A percentile compares a stretch with the other conserved stretches of the same genome.
Evolutionary conservation across 2,113 vertebrate genomes (phyloP).

Genomic region (Channa argus): DNA sequence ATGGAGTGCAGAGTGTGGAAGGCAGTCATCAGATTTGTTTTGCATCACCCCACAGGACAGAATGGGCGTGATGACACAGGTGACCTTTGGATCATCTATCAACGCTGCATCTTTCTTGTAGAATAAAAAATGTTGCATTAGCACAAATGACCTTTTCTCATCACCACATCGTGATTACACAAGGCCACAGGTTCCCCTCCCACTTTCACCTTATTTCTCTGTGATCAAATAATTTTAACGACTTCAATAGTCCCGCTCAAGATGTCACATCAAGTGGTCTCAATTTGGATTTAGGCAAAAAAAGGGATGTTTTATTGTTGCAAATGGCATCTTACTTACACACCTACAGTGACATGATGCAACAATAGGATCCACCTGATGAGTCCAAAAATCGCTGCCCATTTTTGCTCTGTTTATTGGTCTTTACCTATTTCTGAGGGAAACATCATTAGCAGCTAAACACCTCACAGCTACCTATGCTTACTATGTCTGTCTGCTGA

Average conservation of each 20-base stretch:
- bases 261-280: conserved; percentile 32
- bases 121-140: conserved; percentile 72
- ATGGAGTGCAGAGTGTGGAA: conserved; percentile 33
- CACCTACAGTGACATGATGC: no score
- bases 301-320: neutral
- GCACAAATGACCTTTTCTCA: conserved; percentile 75
- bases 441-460: no score
- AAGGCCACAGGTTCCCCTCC: conserved; percentile 51
- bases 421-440: no score
- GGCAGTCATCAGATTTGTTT: conserved; percentile 66
- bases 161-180: conserved; percentile 67
- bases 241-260: conserved; percentile 15
- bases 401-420: no score
- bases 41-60: conserved; percentile 59
- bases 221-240: conserved; percentile 31
- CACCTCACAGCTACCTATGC: no score
- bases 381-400: no score
- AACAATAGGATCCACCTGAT: no score
- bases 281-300: conserved; percentile 15
- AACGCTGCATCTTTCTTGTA: conserved; percentile 46
- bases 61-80: conserved; percentile 64
- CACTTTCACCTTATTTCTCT: conserved; percentile 29
- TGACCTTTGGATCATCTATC: conserved; percentile 74
- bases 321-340: neutral
- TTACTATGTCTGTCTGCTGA: no score